Evolutionary conservation across 1,140 invertebrate species (phyloP).

Genomic region (Trachymyrmex septentrionalis): DNA sequence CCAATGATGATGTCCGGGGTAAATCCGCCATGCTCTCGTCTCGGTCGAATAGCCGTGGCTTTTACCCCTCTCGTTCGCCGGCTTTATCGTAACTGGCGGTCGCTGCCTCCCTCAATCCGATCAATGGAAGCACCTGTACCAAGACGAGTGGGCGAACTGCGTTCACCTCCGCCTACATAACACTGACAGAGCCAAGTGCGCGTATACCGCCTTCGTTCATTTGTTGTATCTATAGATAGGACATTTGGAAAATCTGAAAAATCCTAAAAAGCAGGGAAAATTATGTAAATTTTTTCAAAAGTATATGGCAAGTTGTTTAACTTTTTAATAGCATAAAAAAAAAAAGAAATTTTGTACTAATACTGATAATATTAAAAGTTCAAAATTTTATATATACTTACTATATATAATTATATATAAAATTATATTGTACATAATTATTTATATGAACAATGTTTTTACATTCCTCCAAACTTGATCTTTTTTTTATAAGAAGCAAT

Average conservation of each 20-base stretch:
- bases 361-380: too few relatives aligned
- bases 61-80: constrained; percentile 61
- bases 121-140: constrained; percentile 79
- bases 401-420: too few relatives aligned
- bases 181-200: constrained; percentile 23
- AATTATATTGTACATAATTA: too few relatives aligned
- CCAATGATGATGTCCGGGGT: constrained; percentile 74
- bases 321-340: too few relatives aligned
- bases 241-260: not conserved
- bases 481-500: too few relatives aligned
- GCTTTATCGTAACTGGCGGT: constrained; percentile 72
- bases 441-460: too few relatives aligned
- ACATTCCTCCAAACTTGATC: too few relatives aligned
- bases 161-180: constrained; percentile 61
- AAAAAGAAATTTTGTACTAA: too few relatives aligned
- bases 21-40: constrained; percentile 76
- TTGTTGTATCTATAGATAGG: not conserved
- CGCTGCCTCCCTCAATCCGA: constrained; percentile 74
- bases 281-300: not conserved
- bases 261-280: not conserved
- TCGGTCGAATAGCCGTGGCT: constrained; percentile 76
- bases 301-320: too few relatives aligned
- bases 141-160: constrained; percentile 51
- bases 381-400: too few relatives aligned
- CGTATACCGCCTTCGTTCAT: not conserved